A percentile compares a stretch with the other conserved stretches of the same genome.
phyloP scores from a whole-genome alignment of 1,140 invertebrate species.

The Caenorhabditis inopinata region DNA sequence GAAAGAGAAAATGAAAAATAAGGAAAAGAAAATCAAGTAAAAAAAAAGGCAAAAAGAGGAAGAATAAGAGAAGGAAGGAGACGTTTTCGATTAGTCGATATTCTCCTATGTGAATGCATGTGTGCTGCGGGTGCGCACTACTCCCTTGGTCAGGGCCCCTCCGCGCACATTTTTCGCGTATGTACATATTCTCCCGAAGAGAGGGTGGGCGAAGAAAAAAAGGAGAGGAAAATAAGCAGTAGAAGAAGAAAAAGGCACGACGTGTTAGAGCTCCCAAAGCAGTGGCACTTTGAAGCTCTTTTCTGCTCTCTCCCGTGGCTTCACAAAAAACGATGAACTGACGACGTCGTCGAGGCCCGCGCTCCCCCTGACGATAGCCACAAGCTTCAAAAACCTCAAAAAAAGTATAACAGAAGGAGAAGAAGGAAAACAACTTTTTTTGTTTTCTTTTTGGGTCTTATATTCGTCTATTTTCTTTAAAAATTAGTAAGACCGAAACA shows the following conservation, averaged over 20 bases:
- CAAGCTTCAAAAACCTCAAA: background rate
- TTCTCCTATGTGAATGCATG: slow-evolving; percentile 7
- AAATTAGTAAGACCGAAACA: too few relatives aligned
- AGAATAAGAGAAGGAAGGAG: slow-evolving; percentile 2
- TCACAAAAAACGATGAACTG: background rate
- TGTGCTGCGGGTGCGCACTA: slow-evolving; percentile 19
- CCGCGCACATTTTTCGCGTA: slow-evolving; percentile 33
- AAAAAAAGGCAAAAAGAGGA: background rate
- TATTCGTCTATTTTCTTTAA: background rate
- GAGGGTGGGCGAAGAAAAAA: background rate
- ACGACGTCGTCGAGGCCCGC: background rate
- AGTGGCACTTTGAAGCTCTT: slow-evolving; percentile 8
- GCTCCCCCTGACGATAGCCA: background rate
- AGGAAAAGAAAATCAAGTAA: background rate
- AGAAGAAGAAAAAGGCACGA: slow-evolving; percentile 10
- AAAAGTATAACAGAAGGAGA: background rate
- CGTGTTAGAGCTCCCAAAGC: slow-evolving; percentile 27
- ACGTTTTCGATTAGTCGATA: slow-evolving; percentile 32
- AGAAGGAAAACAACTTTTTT: background rate
- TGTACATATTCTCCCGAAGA: slow-evolving; percentile 19
- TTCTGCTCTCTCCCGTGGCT: slow-evolving; percentile 19
- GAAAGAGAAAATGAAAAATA: background rate
- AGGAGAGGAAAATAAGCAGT: background rate
- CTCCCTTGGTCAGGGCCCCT: background rate
- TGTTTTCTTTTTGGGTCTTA: background rate